Base-by-base conservation (phyloP, 2,888 invertebrate genomes). In the Zeuzera pyrina region DNA sequence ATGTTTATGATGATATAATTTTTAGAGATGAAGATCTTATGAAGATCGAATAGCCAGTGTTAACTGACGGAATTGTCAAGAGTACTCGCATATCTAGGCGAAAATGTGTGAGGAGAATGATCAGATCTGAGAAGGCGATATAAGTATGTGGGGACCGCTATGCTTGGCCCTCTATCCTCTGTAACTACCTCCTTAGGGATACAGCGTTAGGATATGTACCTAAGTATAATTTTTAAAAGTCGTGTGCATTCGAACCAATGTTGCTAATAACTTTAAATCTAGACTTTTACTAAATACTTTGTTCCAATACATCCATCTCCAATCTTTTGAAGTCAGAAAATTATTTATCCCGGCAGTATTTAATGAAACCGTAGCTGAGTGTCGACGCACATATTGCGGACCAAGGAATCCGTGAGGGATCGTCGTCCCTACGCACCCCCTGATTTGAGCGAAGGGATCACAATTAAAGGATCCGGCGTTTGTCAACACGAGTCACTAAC, bases 281-380 rank as follows among this genome's bases (percentile, higher is more conserved):
- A n/a, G 52, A 62, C 65, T 60, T 58, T 65, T 54, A 54, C 58
- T 58, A 70, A 72, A 66, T 57, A 66, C 58, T 70, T 66, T n/a
- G n/a, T 70, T 61, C 58, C 54, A 53, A 61, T 57, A 56, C 60
- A 61, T 65, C 62, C 53, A 56, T 59, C 53, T 61, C 60, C 53
- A 67, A 69, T 69, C 58, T 63, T 54, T 58, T 65, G 65, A 66
- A 67, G 52, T 63, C 63, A 71, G 60, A 68, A 60, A 76, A 79
- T 78, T 65, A 67, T 66, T 76, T 74, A 74, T 67, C 61, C 61
- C 56, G 64, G 65, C 57, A 70, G 73, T n/a, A n/a, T n/a, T n/a
- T n/a, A n/a, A n/a, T n/a, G 69, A 71, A 67, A 58, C 58, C 57
- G 56, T 56, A 52, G 54, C 65, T 53, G 52, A 61, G 62, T 63